Base-by-base conservation (phyloP, 1,140 invertebrate genomes). In the Centruroides vittatus region DNA sequence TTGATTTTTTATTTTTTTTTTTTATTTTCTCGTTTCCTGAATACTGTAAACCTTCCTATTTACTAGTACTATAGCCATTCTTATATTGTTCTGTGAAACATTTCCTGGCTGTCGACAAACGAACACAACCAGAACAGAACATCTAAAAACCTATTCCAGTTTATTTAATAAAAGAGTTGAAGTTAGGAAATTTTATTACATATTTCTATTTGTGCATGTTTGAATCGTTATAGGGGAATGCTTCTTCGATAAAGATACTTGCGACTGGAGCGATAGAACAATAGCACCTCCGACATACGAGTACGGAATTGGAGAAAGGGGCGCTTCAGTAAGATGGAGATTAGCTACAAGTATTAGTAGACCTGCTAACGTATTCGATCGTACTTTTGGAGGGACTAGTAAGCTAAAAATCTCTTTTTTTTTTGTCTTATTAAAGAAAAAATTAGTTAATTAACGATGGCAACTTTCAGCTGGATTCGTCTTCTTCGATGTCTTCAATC, bases 401-500 rank as follows among this genome's bases (percentile, higher is more conserved):
- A 8, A 41, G 41, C 8, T 5, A 41, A 41, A 23, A 23, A 23
- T 23, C 23, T 23, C 23, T 23, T 23, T 81, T 23, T n/a, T 23
- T 23, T 23, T 23, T 23, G 23, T 23, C 41, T 41, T 41, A 41
- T 8, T 6, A 8, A 41, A 41, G 3, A 41, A 41, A 41, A 41
- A 41, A 4, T 7, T 41, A 41, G 5, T 41, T 41, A 41, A 41
- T 8, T 41, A 72, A 41, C 3, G 8, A 41, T 41, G 5, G 8
- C 23, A 2, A 0, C 3, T 59, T 71, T 54, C 68, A 73, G 76
- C 74, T 35, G 81, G 83, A n/a, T 84, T 83, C 57, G 75, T 81
- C 8, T 84, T 82, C 68, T 84, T 84, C 65, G 83, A 84, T 63
- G 78, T 84, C 4, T 84, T 83, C 65, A 83, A 81, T 67, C 78